These are phyloP conservation scores for Gobius niger DNA, from an alignment of 2,113 vertebrate species.

Conservation along the genomic window DNA sequence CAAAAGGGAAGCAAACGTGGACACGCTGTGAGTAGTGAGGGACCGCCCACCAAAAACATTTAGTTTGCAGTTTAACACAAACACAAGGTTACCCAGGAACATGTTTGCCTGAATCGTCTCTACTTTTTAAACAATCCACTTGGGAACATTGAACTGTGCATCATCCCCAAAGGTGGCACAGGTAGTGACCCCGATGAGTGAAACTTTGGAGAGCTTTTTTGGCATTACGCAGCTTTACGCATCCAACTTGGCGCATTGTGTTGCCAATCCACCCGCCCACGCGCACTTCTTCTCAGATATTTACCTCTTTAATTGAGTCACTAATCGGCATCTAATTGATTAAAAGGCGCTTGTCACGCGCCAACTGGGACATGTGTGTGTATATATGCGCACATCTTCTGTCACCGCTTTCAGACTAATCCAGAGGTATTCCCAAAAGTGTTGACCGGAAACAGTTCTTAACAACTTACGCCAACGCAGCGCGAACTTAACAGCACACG, in stretches of 20 bases:
- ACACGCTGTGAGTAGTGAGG: no score
- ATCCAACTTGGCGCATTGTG: slow-evolving; percentile 4
- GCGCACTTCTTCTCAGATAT: not conserved
- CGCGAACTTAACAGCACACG: slow-evolving; percentile 37
- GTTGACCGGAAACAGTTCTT: slow-evolving; percentile 64
- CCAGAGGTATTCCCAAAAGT: slow-evolving; percentile 33
- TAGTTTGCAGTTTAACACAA: no score
- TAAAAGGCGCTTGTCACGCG: slow-evolving; percentile 2
- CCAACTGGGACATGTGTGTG: not conserved
- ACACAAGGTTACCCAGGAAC: no score
- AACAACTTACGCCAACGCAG: slow-evolving; percentile 68
- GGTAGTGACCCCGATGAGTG: no score
- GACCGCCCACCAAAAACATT: no score
- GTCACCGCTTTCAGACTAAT: slow-evolving; percentile 38
- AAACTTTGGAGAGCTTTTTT: slow-evolving; percentile 3
- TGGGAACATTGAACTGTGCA: no score
- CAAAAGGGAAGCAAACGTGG: no score
- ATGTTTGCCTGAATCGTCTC: no score
- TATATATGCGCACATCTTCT: slow-evolving; percentile 26
- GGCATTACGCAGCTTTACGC: not conserved
- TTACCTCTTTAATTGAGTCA: not conserved
- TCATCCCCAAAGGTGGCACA: no score
- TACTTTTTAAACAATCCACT: no score
- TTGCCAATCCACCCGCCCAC: not conserved
- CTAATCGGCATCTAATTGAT: not conserved